phyloP scores from a whole-genome alignment of 2,113 vertebrate species.

The Dromaius novaehollandiae region DNA sequence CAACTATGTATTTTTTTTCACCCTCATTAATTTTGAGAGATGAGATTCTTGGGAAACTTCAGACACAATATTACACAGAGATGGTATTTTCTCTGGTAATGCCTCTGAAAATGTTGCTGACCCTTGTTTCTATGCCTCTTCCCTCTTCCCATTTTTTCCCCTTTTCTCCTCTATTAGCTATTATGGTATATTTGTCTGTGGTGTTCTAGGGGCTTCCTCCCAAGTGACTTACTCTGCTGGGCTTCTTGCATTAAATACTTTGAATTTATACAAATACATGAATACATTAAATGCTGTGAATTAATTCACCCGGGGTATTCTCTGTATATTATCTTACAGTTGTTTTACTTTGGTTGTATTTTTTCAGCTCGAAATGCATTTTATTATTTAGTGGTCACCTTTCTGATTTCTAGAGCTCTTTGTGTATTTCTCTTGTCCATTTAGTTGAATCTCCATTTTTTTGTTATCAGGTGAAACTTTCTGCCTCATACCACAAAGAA shows the following conservation, averaged over 20 bases:
- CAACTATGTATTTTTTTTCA: neutral
- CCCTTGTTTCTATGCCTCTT: neutral
- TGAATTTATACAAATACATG: neutral
- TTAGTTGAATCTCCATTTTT: neutral
- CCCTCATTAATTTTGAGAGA: neutral
- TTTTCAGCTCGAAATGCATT: neutral
- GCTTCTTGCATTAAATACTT: neutral
- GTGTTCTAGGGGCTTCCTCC: neutral
- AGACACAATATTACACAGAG: neutral
- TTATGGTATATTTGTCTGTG: neutral
- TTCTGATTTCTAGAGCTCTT: neutral
- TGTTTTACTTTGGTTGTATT: neutral
- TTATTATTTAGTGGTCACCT: neutral
- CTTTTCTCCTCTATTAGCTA: neutral
- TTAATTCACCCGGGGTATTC: neutral
- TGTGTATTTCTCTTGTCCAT: neutral
- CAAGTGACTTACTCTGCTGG: neutral
- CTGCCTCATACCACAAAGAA: neutral
- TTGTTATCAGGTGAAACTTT: neutral
- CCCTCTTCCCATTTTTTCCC: neutral
- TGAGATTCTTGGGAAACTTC: neutral
- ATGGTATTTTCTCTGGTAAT: neutral
- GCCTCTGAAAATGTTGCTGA: neutral
- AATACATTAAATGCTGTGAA: neutral
- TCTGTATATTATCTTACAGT: neutral